Percentiles rank a stretch among this genome's conserved stretches.
phyloP scores from a whole-genome alignment of 1,140 invertebrate genomes.

The Thalassaphorura encarpata region DNA sequence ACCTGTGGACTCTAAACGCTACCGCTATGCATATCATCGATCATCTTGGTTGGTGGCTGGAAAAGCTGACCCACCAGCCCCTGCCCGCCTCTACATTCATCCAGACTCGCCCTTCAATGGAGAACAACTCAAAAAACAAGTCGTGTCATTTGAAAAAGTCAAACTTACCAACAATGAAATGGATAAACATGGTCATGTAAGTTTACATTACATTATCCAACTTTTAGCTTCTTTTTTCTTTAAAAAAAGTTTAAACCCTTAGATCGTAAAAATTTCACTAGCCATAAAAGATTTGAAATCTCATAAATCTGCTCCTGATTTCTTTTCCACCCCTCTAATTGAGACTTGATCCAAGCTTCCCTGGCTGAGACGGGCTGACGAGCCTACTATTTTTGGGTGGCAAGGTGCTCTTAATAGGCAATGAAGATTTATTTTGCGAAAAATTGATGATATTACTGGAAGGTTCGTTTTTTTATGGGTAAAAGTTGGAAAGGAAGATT shows the following conservation, averaged over 20 bases:
- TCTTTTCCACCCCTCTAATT: too few relatives aligned
- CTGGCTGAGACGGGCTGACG: too few relatives aligned
- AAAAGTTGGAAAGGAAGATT: not conserved
- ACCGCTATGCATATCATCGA: slow-evolving; percentile 59
- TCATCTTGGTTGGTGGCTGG: slow-evolving; percentile 58
- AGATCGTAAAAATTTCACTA: too few relatives aligned
- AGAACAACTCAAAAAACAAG: slow-evolving; percentile 54
- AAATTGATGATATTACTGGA: not conserved
- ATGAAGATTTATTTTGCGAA: too few relatives aligned
- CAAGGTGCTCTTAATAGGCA: too few relatives aligned
- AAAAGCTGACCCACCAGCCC: slow-evolving; percentile 56
- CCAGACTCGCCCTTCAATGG: slow-evolving; percentile 55
- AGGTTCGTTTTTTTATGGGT: not conserved
- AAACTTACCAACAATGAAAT: slow-evolving; percentile 62
- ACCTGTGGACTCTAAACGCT: slow-evolving; percentile 54
- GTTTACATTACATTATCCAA: slow-evolving; percentile 35
- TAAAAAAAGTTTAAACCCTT: not conserved
- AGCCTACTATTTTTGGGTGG: too few relatives aligned
- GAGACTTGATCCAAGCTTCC: too few relatives aligned
- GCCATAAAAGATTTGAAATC: too few relatives aligned
- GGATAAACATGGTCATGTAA: slow-evolving; percentile 57
- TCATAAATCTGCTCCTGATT: too few relatives aligned
- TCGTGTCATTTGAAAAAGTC: slow-evolving; percentile 61
- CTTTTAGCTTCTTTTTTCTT: not conserved
- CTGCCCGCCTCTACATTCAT: slow-evolving; percentile 50